These are phyloP conservation scores for Leptonema lineaticorne DNA, from an alignment of 1,140 invertebrate genomes.

Conservation along the genomic window DNA sequence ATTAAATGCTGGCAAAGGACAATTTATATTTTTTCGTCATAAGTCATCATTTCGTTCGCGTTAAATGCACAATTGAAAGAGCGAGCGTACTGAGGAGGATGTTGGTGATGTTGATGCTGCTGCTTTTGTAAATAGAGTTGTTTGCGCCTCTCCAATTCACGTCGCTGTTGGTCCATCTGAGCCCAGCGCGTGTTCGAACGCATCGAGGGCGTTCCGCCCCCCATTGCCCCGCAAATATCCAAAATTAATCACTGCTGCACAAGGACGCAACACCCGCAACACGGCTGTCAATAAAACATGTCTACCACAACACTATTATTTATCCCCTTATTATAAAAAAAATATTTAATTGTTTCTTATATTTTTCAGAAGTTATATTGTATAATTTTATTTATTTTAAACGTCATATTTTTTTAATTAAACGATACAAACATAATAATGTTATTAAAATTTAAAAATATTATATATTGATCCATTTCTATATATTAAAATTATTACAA, in stretches of 20 bases:
- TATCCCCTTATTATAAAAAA: not conserved
- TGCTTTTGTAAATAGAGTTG: slow-evolving; percentile 36
- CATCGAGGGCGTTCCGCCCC: slow-evolving; percentile 44
- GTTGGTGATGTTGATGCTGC: not conserved
- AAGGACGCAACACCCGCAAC: too few relatives aligned
- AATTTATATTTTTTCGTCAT: too few relatives aligned
- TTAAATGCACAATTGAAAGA: too few relatives aligned
- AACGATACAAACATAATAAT: too few relatives aligned
- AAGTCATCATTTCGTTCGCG: too few relatives aligned
- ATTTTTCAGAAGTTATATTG: too few relatives aligned
- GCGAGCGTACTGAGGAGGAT: not conserved
- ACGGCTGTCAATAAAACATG: not conserved
- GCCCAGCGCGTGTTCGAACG: slow-evolving; percentile 59
- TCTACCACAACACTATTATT: not conserved
- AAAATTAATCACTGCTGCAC: not conserved
- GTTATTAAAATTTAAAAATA: too few relatives aligned
- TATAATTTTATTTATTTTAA: too few relatives aligned
- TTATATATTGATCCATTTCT: too few relatives aligned
- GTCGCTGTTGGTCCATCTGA: slow-evolving; percentile 80
- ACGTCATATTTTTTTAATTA: too few relatives aligned
- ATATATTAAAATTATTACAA: too few relatives aligned
- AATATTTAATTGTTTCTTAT: too few relatives aligned
- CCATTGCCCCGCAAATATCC: not conserved
- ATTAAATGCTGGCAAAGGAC: not conserved
- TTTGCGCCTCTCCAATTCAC: slow-evolving; percentile 79